These are phyloP conservation scores for Metopolophium dirhodum DNA, from an alignment of 1,140 invertebrate species.

Conservation along the genomic window DNA sequence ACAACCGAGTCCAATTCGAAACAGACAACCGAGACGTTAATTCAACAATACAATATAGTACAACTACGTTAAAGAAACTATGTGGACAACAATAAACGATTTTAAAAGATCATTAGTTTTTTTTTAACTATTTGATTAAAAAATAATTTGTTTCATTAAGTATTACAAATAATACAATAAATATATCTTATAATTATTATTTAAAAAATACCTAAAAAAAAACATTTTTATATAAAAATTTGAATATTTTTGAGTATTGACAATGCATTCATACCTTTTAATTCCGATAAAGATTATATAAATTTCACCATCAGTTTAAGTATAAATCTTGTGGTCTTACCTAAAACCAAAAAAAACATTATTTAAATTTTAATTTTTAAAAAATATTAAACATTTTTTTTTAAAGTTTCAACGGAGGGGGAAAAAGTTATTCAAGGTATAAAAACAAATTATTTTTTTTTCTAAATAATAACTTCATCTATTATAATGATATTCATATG, in stretches of 20 bases:
- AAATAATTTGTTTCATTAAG: background rate
- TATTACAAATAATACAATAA: background rate
- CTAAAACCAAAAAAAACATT: background rate
- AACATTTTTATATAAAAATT: background rate
- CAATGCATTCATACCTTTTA: background rate
- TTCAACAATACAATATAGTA: background rate
- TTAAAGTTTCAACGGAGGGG: background rate
- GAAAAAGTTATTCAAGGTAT: background rate
- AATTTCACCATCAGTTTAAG: background rate
- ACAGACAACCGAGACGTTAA: constrained; percentile 25
- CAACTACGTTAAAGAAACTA: background rate
- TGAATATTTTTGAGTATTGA: background rate
- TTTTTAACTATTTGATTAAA: background rate
- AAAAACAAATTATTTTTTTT: background rate
- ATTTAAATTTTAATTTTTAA: background rate
- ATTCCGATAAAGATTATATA: background rate
- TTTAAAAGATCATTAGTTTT: background rate
- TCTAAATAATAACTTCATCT: background rate
- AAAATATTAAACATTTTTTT: background rate
- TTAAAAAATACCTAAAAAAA: background rate
- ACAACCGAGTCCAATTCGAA: background rate
- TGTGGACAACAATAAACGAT: background rate
- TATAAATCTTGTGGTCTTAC: background rate
- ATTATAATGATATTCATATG: too few species aligned
- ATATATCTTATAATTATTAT: too few species aligned